Evolutionary conservation across 2,113 vertebrate genomes (phyloP), one percentile per base, ranked within the genome.

Genomic region (Zosterops lateralis): DNA sequence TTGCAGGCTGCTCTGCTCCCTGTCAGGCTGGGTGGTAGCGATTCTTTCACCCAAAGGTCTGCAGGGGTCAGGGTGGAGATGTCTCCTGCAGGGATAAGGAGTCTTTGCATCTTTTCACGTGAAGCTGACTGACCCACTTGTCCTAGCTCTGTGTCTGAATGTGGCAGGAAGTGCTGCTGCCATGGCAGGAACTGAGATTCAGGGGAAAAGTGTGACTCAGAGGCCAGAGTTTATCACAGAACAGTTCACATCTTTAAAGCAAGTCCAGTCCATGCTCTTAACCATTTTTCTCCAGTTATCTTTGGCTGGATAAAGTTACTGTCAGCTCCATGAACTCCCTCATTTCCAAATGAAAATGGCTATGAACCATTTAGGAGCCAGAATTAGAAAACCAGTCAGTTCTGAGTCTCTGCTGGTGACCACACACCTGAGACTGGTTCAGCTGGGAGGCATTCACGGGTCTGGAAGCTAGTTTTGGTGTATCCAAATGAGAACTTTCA

Each of bases 71-170:
- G 68, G 13, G 22, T 70, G 25, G 76, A 70, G 38, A 25, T 0
- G 0, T 64, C 32, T 62, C 44, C 14, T 82, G 34, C 48, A 51
- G 70, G 40, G 48, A 45, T 61, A 17, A 65, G 47, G 76, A 66
- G 32, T 16, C n/a, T 82, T 78, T 82, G 21, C 36, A 19, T 47
- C 14, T 3, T 56, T 24, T 68, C 28, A 12, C 7, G 4, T 79
- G 13, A 78, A 75, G 45, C 2, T 68, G 26, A 62, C 62, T 57
- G 75, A 65, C 40, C 57, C 3, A 0, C 24, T 76, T 73, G 54
- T 65, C 50, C 83, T 1, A 1, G 45, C 7, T 6, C 14, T 5
- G 0, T 2, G 2, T 44, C 57, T 78, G 15, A 10, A 10, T 19
- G 38, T 51, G 51, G 68, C 80, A 71, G 61, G 58, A 71, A 67